These are phyloP conservation scores for Brachyrhaphis roseni DNA, from an alignment of 2,797 vertebrate species.

Conservation along the genomic window DNA sequence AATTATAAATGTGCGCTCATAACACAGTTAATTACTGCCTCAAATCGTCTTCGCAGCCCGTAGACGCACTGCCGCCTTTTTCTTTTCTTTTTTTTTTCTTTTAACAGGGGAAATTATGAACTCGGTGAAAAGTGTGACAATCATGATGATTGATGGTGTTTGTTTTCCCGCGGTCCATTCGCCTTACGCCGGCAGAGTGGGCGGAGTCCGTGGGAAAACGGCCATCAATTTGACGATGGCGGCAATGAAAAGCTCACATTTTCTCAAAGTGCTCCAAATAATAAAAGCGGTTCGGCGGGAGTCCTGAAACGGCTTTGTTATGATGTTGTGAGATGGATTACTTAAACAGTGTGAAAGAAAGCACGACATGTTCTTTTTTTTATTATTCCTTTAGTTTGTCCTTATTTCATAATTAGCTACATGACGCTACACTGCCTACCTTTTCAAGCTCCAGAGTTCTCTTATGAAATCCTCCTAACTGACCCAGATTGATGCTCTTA, in stretches of 20 bases:
- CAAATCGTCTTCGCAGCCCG: slow-evolving; percentile 58
- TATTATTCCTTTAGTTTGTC: neutral
- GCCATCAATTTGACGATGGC: slow-evolving; percentile 30
- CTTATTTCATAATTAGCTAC: neutral
- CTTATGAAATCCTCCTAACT: slow-evolving; percentile 21
- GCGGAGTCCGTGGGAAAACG: slow-evolving; percentile 36
- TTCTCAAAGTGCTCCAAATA: slow-evolving; percentile 7
- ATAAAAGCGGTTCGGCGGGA: slow-evolving; percentile 22
- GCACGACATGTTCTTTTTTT: neutral
- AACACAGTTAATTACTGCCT: slow-evolving; percentile 71
- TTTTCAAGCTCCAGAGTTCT: slow-evolving; percentile 7
- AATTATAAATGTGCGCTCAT: slow-evolving; percentile 63
- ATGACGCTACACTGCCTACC: neutral
- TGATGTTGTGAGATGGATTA: slow-evolving; percentile 11
- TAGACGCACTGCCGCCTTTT: slow-evolving; percentile 10
- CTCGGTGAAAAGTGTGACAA: slow-evolving; percentile 68
- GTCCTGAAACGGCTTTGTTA: slow-evolving; percentile 30
- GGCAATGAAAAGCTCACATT: slow-evolving; percentile 1
- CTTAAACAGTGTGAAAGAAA: slow-evolving; percentile 23
- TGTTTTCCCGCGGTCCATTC: slow-evolving; percentile 53
- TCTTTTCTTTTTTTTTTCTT: slow-evolving; percentile 7
- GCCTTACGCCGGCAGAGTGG: slow-evolving; percentile 18
- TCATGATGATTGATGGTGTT: slow-evolving; percentile 67
- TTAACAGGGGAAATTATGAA: slow-evolving; percentile 63
- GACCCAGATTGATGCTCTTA: neutral